Base-by-base conservation (phyloP, 2,113 vertebrate species). In the Lycaon pictus region DNA sequence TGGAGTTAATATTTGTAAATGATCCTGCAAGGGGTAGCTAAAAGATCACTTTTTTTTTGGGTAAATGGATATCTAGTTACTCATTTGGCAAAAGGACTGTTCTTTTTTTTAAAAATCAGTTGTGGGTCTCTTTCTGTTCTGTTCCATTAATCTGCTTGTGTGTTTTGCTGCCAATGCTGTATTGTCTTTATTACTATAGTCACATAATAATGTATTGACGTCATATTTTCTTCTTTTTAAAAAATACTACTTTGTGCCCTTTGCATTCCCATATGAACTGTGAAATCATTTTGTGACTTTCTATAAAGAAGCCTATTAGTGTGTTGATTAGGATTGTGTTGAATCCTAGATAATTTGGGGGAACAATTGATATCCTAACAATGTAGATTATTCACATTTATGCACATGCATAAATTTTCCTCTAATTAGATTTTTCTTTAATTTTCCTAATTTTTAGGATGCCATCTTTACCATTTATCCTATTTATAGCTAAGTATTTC, bases 1-100 rank as follows among this genome's bases (percentile, higher is more conserved):
- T 96, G 67, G 37, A 95, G 13, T 91, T 96, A 83, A 12, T 91
- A 62, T 76, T 95, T 96, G 27, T 62, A 56, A 84, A 12, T 86
- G 32, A 25, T 90, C 12, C 37, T 84, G 2, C 7, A 60, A n/a
- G 27, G 1, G 67, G 13, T 55, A 90, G 55, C 84, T 86, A 56
- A 94, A 48, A 55, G 4, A 19, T 67, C 13, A 65, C 25, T 19
- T 32, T 74, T 74, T 48, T 76, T 48, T 43, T 37, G 43, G 56
- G 35, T 20, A 95, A 29, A 37, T 58, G n/a, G 53, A 17, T 93
- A 29, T 63, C 11, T 29, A 72, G 10, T 92, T 81, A 72, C 72
- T 69, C 20, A 13, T 72, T 92, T 91, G 43, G 74, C 69, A n/a
- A 58, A 93, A 85, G 11, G 43, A 77, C 20, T 58, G 0, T 60